These are phyloP conservation scores for Griposia aprilina DNA, from an alignment of 2,888 invertebrate species.

Conservation along the genomic window DNA sequence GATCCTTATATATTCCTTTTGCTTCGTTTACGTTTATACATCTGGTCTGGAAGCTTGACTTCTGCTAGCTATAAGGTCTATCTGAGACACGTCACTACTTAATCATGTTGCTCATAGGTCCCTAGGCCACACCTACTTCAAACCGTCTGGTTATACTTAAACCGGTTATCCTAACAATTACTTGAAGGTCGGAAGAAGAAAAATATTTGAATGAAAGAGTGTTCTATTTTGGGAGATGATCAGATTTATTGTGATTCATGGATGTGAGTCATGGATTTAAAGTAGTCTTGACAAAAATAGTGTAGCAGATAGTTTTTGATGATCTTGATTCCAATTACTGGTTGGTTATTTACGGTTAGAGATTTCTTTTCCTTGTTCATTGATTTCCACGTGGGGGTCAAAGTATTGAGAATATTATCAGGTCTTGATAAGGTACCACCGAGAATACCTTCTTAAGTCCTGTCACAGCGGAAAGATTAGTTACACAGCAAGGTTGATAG, in stretches of 20 bases:
- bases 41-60: too few species aligned
- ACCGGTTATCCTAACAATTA: conserved; percentile 14
- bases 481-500: too few species aligned
- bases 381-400: too few species aligned
- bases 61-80: background rate
- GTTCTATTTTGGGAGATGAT: conserved; percentile 53
- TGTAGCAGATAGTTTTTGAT: background rate
- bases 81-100: background rate
- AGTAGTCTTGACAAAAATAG: background rate
- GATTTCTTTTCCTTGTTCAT: too few species aligned
- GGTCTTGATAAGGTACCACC: too few species aligned
- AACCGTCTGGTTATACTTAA: conserved; percentile 3
- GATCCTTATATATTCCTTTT: too few species aligned
- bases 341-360: too few species aligned
- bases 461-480: too few species aligned
- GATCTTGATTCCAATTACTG: too few species aligned
- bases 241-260: conserved; percentile 11
- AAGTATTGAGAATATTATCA: too few species aligned
- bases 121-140: conserved; percentile 21
- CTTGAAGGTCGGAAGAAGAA: conserved; percentile 12
- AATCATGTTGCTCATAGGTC: conserved; percentile 6
- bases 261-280: conserved; percentile 15
- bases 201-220: conserved; percentile 17
- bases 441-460: too few species aligned
- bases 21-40: too few species aligned